Percentiles rank a stretch among this genome's conserved stretches.
Conservation (phyloP, 1,140 invertebrate genomes). For the Phenacoccus solenopsis region DNA sequence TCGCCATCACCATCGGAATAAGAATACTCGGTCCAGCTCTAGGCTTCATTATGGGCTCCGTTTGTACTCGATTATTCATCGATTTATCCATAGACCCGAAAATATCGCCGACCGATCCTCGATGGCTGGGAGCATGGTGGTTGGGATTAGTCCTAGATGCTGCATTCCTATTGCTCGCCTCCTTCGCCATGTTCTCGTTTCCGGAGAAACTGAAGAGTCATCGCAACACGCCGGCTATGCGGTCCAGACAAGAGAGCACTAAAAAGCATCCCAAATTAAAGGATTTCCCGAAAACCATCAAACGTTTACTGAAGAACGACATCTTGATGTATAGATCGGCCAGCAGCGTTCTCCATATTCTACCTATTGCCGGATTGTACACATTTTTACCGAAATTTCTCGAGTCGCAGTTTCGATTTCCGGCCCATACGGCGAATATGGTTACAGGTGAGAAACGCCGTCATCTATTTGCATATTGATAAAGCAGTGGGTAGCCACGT, state of each 20-base stretch:
- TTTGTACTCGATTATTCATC: slow-evolving; percentile 77
- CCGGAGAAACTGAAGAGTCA: slow-evolving; percentile 49
- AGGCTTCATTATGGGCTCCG: slow-evolving; percentile 79
- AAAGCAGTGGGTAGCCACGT: no score
- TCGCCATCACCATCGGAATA: slow-evolving; percentile 84
- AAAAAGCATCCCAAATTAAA: slow-evolving; percentile 37
- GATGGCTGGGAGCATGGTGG: slow-evolving; percentile 90
- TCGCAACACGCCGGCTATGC: slow-evolving; percentile 28
- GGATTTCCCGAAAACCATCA: slow-evolving; percentile 78
- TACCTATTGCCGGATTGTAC: slow-evolving; percentile 81
- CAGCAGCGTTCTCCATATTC: slow-evolving; percentile 73
- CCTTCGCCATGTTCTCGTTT: slow-evolving; percentile 78
- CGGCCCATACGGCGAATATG: slow-evolving; percentile 77
- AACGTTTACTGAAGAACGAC: slow-evolving; percentile 72
- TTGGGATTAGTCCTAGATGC: slow-evolving; percentile 70
- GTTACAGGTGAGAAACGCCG: slow-evolving; percentile 71
- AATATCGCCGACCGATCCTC: slow-evolving; percentile 66
- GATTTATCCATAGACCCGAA: slow-evolving; percentile 60
- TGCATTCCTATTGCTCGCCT: slow-evolving; percentile 59
- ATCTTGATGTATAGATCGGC: slow-evolving; percentile 81
- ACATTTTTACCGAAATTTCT: slow-evolving; percentile 89
- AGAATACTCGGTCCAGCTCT: slow-evolving; percentile 78
- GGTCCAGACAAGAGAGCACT: neutral
- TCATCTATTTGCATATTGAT: no score
- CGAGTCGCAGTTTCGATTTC: slow-evolving; percentile 78